Percentiles rank a stretch among this genome's conserved stretches.
Evolutionary conservation across 2,888 invertebrate genomes (phyloP).

Genomic region (Erannis defoliaria): DNA sequence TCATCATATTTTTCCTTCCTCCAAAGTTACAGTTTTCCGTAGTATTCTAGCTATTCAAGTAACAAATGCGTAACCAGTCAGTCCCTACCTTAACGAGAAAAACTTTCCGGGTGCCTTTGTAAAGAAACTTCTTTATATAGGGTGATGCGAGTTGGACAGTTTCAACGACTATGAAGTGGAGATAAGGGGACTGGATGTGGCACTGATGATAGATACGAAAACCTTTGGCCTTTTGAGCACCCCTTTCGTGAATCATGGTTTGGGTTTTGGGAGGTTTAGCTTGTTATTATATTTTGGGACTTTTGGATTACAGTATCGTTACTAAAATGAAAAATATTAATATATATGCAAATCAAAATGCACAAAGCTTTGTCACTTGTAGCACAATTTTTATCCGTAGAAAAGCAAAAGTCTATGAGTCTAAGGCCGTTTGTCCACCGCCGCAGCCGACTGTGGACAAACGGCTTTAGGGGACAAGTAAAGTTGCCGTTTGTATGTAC

Average conservation of each 20-base stretch:
- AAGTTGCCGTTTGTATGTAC: too few relatives aligned
- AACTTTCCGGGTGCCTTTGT: conserved; percentile 22
- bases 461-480: too few relatives aligned
- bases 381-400: too few relatives aligned
- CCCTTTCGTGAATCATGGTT: conserved; percentile 2
- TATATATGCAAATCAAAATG: too few relatives aligned
- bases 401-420: too few relatives aligned
- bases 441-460: too few relatives aligned
- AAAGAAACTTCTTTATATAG: conserved; percentile 30
- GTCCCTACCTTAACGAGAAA: conserved; percentile 18
- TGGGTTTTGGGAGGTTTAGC: background rate
- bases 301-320: background rate
- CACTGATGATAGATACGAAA: conserved; percentile 30
- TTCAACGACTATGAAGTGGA: conserved; percentile 30
- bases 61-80: conserved; percentile 14
- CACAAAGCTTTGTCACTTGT: too few relatives aligned
- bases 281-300: background rate
- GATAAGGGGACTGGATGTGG: conserved; percentile 34
- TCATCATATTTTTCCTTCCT: conserved; percentile 5
- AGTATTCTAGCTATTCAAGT: background rate
- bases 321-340: too few relatives aligned
- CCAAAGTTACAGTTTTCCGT: conserved; percentile 3
- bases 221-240: conserved; percentile 11
- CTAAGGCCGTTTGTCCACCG: too few relatives aligned
- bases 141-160: conserved; percentile 28